Evolutionary conservation across 23 tunicate genomes (phyloP).

Genomic region (Oikopleura albicans): DNA sequence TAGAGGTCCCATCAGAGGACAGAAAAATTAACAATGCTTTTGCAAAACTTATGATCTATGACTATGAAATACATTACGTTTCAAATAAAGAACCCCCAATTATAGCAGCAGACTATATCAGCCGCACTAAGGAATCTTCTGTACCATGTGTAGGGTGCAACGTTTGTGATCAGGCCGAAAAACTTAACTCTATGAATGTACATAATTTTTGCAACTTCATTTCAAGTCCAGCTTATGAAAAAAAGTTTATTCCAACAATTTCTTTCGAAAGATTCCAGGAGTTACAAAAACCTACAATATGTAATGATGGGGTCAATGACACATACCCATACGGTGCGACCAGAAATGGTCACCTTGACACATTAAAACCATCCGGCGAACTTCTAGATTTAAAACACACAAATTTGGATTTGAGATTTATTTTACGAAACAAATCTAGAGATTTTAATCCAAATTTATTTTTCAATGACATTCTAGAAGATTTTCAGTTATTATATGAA

Average conservation of each 20-base stretch:
- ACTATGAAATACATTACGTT: background rate
- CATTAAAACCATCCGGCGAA: no score
- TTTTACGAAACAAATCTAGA: no score
- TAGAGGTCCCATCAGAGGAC: background rate
- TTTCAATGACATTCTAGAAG: no score
- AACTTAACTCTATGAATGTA: no score
- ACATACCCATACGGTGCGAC: no score
- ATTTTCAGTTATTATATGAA: no score
- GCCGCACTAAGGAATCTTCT: background rate
- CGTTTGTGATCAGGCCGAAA: background rate
- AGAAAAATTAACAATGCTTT: background rate
- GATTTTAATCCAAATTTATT: no score
- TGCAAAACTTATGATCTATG: background rate
- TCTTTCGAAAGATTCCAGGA: background rate
- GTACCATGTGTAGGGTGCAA: background rate
- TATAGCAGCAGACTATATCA: background rate
- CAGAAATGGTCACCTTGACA: no score
- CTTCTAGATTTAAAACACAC: no score
- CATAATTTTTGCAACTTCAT: no score
- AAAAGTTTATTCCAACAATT: background rate
- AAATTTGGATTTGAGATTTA: no score
- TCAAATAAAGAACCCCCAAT: background rate
- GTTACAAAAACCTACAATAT: background rate
- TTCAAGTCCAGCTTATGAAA: background rate
- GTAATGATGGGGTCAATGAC: no score